These are phyloP conservation scores for Marmota monax DNA, from an alignment of 2,113 vertebrate genomes.

Conservation along the genomic window DNA sequence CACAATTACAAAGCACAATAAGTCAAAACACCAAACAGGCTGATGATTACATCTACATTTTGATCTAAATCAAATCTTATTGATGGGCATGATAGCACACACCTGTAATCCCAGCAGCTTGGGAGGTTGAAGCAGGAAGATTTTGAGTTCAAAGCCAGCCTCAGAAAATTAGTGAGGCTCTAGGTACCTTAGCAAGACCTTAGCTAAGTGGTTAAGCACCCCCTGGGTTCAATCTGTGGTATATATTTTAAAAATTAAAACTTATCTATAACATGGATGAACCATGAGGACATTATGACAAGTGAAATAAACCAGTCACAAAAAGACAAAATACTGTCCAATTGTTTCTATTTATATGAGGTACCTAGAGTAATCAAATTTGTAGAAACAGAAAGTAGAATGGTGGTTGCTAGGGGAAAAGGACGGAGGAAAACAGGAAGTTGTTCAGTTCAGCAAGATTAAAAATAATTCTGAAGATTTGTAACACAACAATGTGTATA, in stretches of 20 bases:
- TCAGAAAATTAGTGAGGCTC: too few species aligned
- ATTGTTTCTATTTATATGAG: neutral
- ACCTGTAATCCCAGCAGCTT: too few species aligned
- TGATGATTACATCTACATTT: neutral
- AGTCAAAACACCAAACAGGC: neutral
- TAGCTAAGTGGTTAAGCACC: too few species aligned
- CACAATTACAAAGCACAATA: neutral
- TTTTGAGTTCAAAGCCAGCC: too few species aligned
- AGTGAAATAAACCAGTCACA: neutral
- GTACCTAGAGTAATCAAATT: neutral
- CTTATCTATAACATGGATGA: neutral
- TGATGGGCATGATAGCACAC: too few species aligned
- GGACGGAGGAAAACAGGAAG: neutral
- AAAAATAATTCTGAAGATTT: conserved; percentile 30
- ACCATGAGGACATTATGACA: neutral
- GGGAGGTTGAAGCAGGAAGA: too few species aligned
- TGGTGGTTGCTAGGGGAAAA: neutral
- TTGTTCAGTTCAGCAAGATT: conserved; percentile 18
- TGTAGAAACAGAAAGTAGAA: conserved; percentile 27
- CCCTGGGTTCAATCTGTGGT: too few species aligned
- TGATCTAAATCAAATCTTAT: conserved; percentile 43
- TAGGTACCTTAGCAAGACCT: too few species aligned
- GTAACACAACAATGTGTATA: conserved; percentile 22
- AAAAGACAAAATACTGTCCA: conserved; percentile 1
- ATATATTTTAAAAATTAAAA: neutral